Percentiles rank a stretch among this genome's conserved stretches.
Evolutionary conservation across 2,113 vertebrate genomes (phyloP).

Genomic region (Chamaetylas fuelleborni): DNA sequence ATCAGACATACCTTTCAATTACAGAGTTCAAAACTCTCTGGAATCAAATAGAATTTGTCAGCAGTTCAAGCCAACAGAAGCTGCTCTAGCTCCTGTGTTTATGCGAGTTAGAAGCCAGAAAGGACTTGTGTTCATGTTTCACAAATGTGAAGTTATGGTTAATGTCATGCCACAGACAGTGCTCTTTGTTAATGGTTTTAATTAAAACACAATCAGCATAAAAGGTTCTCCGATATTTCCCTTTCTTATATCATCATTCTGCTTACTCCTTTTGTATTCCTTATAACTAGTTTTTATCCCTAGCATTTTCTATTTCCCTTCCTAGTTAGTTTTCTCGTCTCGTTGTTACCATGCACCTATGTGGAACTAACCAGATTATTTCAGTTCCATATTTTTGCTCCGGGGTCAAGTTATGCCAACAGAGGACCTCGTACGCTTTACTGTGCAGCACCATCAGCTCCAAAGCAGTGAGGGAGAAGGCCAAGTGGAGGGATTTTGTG

Average conservation of each 20-base stretch:
- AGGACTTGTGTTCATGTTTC: not conserved
- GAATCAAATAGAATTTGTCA: constrained; percentile 3
- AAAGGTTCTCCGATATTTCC: not conserved
- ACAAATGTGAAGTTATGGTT: not conserved
- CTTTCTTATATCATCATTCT: not conserved
- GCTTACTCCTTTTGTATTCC: not conserved
- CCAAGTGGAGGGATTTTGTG: not conserved
- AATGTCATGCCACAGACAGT: not conserved
- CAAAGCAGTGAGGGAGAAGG: not conserved
- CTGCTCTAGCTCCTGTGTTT: not conserved
- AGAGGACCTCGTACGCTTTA: not conserved
- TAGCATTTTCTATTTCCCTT: not conserved
- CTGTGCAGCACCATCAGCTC: not conserved
- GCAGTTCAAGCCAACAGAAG: constrained; percentile 1
- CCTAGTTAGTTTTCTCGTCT: not conserved
- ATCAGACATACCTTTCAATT: not conserved
- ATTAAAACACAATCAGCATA: constrained; percentile 2
- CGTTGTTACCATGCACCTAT: not conserved
- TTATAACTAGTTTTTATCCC: not conserved
- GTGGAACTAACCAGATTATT: not conserved
- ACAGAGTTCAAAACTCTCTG: not conserved
- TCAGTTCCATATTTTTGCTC: not conserved
- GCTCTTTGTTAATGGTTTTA: not conserved
- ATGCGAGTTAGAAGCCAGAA: not conserved
- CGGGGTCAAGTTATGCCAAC: not conserved